Evolutionary conservation across 1,140 invertebrate genomes (phyloP).

Genomic region (Orchesella cincta): DNA sequence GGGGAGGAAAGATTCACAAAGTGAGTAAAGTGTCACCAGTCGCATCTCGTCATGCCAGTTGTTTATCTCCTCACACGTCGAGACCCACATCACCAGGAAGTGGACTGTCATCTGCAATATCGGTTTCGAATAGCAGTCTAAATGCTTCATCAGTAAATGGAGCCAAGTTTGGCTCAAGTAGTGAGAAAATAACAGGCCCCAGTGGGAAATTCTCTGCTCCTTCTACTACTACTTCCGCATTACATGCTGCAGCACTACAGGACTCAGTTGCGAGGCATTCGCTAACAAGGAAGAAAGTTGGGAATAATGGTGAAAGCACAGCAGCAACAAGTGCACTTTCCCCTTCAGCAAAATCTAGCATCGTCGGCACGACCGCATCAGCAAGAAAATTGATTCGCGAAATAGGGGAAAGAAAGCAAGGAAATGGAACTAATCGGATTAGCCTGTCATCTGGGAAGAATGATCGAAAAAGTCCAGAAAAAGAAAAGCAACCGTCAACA

Average conservation of each 20-base stretch:
- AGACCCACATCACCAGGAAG: constrained; percentile 39
- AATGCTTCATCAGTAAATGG: not conserved
- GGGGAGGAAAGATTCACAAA: constrained; percentile 37
- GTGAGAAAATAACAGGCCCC: constrained; percentile 21
- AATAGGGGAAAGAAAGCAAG: constrained; percentile 20
- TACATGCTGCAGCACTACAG: no score
- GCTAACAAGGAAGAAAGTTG: constrained; percentile 14
- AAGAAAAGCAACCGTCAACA: constrained; percentile 1
- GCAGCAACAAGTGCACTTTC: constrained; percentile 35
- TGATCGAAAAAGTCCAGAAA: constrained; percentile 16
- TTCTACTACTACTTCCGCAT: constrained; percentile 6
- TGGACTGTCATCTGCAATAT: constrained; percentile 18
- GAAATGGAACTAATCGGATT: constrained; percentile 36
- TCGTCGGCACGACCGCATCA: not conserved
- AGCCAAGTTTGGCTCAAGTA: constrained; percentile 28
- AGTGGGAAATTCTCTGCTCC: constrained; percentile 30
- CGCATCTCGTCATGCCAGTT: constrained; percentile 44
- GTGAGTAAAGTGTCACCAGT: constrained; percentile 36
- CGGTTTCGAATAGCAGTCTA: not conserved
- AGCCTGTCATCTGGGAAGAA: constrained; percentile 7
- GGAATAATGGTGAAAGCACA: constrained; percentile 48
- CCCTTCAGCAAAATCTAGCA: no score
- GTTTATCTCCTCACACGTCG: constrained; percentile 44
- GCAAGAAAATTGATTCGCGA: constrained; percentile 65
- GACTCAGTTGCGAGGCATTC: constrained; percentile 6